Base-by-base conservation (phyloP, 2,888 invertebrate genomes). In the Pseudococcus longispinus region DNA sequence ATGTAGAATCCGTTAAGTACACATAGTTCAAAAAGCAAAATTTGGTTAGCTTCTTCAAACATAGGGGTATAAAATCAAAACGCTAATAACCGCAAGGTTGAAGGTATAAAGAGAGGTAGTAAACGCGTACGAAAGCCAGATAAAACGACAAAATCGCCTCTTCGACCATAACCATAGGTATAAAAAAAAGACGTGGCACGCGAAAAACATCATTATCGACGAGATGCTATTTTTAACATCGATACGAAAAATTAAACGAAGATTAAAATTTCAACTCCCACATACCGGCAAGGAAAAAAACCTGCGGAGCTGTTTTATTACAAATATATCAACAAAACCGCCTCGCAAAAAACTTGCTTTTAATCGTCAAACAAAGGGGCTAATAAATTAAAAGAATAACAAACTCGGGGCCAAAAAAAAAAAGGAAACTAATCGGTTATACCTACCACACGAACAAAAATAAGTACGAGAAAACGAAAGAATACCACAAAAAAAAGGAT, bases 231-330 rank as follows among this genome's bases (percentile, higher is more conserved):
- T 29, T 29, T 70, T 70, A 70, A 11, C 60, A 29, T 20, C 70
- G 18, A 29, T 70, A 29, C 8, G 70, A 70, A 70, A 70, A 70
- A 70, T 29, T 70, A 70, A 70, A 70, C 29, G 6, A 70, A 70
- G 26, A 70, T 70, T 70, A 18, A 70, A 70, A 70, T 70, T 70
- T 70, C 70, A 70, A 70, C 70, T 29, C 70, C 70, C 70, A 70
- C 70, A 65, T 65, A n/a, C 4, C 65, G 26, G n/a, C 11, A 65
- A 65, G 18, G 23, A 26, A 65, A 65, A 11, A n/a, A n/a, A n/a
- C 3, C 23, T 26, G 8, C 65, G 51, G 2, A 2, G n/a, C 51
- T 51, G 51, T 26, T 26, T 65, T 26, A 65, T n/a, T n/a, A n/a
- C 2, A n/a, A 5, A n/a, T n/a, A 65, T 11, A 65, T 65, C 23